A percentile compares a stretch with the other conserved stretches of the same genome.
These are phyloP conservation scores for Pangasius krempfi DNA, from an alignment of 2,797 vertebrate species.

Conservation along the genomic window DNA sequence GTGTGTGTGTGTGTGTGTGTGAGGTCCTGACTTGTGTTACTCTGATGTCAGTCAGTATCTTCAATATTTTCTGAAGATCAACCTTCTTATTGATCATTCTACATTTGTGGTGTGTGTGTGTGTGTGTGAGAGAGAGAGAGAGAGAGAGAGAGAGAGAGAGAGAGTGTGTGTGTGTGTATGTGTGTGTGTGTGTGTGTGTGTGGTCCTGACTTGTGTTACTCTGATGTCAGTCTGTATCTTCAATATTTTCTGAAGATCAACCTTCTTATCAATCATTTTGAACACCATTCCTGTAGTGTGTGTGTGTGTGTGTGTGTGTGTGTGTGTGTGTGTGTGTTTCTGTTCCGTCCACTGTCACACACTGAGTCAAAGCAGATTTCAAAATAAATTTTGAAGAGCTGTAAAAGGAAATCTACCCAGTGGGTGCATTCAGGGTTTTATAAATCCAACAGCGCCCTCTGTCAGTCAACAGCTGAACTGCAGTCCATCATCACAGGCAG, in stretches of 20 bases:
- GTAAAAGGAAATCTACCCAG: neutral
- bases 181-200: slow-evolving; percentile 1
- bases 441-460: slow-evolving; percentile 31
- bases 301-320: slow-evolving; percentile 5
- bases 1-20: neutral
- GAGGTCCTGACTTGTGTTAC: neutral
- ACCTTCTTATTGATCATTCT: neutral
- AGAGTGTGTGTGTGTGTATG: neutral
- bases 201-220: neutral
- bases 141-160: too few species aligned
- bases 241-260: neutral
- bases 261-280: neutral
- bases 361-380: neutral
- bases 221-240: neutral
- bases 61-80: neutral
- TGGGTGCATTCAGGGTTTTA: neutral
- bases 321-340: neutral
- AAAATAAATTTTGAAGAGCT: neutral
- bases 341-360: neutral
- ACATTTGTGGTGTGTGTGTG: neutral
- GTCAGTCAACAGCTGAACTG: neutral
- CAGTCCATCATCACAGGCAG: neutral
- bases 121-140: neutral
- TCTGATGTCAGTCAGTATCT: neutral
- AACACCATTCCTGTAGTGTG: neutral